These are phyloP conservation scores for Cettia cetti DNA, from an alignment of 2,113 vertebrate genomes.

Conservation along the genomic window DNA sequence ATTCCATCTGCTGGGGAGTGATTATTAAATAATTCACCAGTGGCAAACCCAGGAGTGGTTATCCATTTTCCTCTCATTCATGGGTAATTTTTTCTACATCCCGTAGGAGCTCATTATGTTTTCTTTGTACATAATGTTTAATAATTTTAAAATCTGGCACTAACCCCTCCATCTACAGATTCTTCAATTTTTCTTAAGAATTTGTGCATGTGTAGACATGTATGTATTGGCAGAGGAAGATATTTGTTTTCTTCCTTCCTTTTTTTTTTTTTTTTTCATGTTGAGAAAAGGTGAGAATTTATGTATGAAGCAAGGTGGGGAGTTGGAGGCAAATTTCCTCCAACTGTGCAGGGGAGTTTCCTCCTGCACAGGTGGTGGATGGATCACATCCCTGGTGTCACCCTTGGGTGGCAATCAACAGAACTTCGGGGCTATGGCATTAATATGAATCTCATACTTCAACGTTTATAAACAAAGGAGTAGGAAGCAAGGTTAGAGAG, in stretches of 20 bases:
- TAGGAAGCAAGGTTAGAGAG: neutral
- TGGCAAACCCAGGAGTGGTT: slow-evolving; percentile 34
- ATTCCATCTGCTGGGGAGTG: slow-evolving; percentile 54
- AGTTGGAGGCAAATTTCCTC: neutral
- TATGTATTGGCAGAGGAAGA: neutral
- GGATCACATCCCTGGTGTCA: neutral
- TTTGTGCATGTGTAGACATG: neutral
- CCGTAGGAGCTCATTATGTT: slow-evolving; percentile 36
- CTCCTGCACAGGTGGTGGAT: neutral
- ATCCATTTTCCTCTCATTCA: slow-evolving; percentile 46
- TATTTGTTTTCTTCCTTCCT: neutral
- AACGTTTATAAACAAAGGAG: neutral
- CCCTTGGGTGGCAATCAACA: neutral
- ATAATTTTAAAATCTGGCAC: slow-evolving; percentile 21
- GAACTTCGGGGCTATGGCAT: neutral
- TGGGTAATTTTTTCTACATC: slow-evolving; percentile 44
- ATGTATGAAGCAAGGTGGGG: neutral
- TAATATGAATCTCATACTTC: neutral
- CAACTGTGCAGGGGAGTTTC: neutral
- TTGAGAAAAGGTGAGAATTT: neutral
- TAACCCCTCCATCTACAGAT: neutral
- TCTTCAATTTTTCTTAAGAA: neutral
- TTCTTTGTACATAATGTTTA: slow-evolving; percentile 46
- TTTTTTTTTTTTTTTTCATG: neutral
- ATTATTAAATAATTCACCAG: slow-evolving; percentile 69